Evolutionary conservation across 2,888 invertebrate genomes (phyloP), one percentile per base, ranked within the genome.

Genomic region (Caenorhabditis becei): DNA sequence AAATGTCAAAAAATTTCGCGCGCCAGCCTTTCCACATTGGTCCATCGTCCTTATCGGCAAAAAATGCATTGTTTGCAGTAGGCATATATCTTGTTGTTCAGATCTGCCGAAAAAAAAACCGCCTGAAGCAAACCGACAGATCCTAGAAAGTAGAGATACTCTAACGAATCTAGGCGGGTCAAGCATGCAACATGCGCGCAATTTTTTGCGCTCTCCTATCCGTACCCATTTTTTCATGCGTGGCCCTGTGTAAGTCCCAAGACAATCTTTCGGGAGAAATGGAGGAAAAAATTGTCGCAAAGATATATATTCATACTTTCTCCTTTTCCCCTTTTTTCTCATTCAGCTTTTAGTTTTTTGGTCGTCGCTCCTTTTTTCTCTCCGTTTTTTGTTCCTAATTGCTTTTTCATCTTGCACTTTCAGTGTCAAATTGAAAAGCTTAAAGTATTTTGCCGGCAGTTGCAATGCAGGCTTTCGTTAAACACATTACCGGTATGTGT

Each of bases 91-190:
- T 71, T 63, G 62, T 72, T 49, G 35, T 56, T 37, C 63, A 58
- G 56, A 72, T 72, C 63, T 63, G 72, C 58, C 63, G 62, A 54
- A 72, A 63, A 72, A 72, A 63, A 63, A 49, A 63, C 41, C 72
- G 56, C 35, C 37, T 20, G 23, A 20, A 11, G 26, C 59, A 23
- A 49, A 56, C 35, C 51, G 26, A 61, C 18, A 14, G 14, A 41
- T 41, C 14, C 41, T 18, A 35, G 35, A 26, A 59, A 59, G 47
- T 56, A 16, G n/a, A 24, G 41, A 56, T 58, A 65, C 65, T 74
- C 65, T 66, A 66, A 66, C 74, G 65, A 74, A 65, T 65, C 74
- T 74, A 65, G 47, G 41, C 59, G 37, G 56, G 72, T 72, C 63
- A 63, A 72, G 51, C 65, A 72, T 71, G 65, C 74, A 74, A 65